Conservation (phyloP, 2,888 invertebrate genomes). For the Imbricaverruca yamaguchii region DNA sequence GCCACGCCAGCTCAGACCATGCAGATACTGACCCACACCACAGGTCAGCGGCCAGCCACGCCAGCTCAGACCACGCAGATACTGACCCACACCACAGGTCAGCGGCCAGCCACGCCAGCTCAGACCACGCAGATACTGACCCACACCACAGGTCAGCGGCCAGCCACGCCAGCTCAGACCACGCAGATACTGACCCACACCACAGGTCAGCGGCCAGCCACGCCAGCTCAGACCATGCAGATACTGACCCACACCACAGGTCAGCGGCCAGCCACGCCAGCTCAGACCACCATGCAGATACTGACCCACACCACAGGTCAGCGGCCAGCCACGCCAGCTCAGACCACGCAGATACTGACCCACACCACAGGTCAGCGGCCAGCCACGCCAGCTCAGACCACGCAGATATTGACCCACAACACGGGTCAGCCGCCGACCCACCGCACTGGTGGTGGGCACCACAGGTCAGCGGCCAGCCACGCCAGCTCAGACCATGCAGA, state of each 20-base stretch:
- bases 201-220: slow-evolving; percentile 46
- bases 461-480: slow-evolving; percentile 46
- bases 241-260: slow-evolving; percentile 55
- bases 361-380: no score
- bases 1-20: no score
- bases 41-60: slow-evolving; percentile 45
- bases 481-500: no score
- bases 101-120: slow-evolving; percentile 27
- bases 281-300: no score
- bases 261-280: slow-evolving; percentile 38
- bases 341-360: no score
- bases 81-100: slow-evolving; percentile 58
- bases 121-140: no score
- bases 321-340: slow-evolving; percentile 23
- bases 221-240: no score
- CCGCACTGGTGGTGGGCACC: slow-evolving; percentile 82
- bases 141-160: slow-evolving; percentile 58
- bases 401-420: no score
- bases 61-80: no score
- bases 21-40: slow-evolving; percentile 50
- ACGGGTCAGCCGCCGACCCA: slow-evolving; percentile 60
- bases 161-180: no score
- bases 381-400: no score
- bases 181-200: slow-evolving; percentile 51
- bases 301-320: slow-evolving; percentile 58